Base-by-base conservation (phyloP, 2,888 invertebrate genomes). In the Lingula anatina region DNA sequence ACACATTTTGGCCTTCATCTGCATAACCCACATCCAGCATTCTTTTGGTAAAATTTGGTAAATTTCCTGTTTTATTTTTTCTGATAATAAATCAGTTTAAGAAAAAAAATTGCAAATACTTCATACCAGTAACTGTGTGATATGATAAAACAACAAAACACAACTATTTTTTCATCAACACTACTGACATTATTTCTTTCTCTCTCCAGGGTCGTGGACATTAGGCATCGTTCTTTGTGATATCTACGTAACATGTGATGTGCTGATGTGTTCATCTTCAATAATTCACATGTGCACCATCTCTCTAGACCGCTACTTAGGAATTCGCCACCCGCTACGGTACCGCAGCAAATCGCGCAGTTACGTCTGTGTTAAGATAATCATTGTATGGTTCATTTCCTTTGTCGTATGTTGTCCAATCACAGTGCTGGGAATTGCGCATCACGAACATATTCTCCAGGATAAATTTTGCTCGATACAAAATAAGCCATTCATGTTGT, bases 321-420 rank as follows among this genome's bases (percentile, higher is more conserved):
- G 91, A 25, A 83, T 92, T 47, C 84, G 91, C 23, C 91, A 91
- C 69, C 95, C 95, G 0, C 90, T 95, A 86, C 62, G 66, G 43
- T 63, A 66, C 15, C 63, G 75, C 35, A 71, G 70, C 60, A 73
- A 71, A 57, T 72, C 73, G 37, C 66, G 68, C 52, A 54, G 61
- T 5, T 56, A 68, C 12, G 77, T 80, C 41, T 62, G 71, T 26
- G 42, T 94, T 56, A 95, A 96, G 80, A 94, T 97, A 47, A 84
- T 87, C 18, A 87, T 93, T 71, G 95, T 95, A 1, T 96, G 96
- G 96, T 81, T 93, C 38, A 81, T 93, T 49, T 91, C 95, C 2
- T 60, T 81, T 9, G 78, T 77, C 2, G 69, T 81, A 49, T 63
- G 76, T n/a, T 78, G 81, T 56, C 75, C 77, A 9, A 65, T 73